These are phyloP conservation scores for Aradophagus sp. DNA, from an alignment of 1,140 invertebrate genomes.

Conservation along the genomic window DNA sequence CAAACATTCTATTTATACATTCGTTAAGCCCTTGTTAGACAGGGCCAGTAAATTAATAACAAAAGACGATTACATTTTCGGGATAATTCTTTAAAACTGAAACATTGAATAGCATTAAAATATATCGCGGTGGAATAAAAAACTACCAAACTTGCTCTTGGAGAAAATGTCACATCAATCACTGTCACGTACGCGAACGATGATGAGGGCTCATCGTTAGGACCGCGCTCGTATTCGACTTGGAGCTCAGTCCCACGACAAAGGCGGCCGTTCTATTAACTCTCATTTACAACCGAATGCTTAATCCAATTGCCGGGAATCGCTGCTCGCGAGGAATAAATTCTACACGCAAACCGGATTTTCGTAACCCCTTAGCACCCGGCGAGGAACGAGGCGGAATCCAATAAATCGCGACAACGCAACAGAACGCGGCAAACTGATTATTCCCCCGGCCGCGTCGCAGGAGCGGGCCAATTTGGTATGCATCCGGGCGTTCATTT, in stretches of 20 bases:
- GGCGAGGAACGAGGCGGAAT: conserved; percentile 18
- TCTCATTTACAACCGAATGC: conserved; percentile 17
- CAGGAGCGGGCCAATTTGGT: conserved; percentile 5
- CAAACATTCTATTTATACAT: conserved; percentile 28
- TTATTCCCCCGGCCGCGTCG: conserved; percentile 19
- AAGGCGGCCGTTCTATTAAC: conserved; percentile 20
- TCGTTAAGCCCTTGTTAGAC: conserved; percentile 19
- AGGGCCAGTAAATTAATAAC: conserved; percentile 22
- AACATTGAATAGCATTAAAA: conserved; percentile 43
- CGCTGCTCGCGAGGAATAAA: conserved; percentile 25
- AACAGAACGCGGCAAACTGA: conserved; percentile 15
- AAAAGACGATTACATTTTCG: conserved; percentile 36
- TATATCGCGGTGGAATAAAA: conserved; percentile 23
- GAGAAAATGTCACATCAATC: conserved; percentile 49
- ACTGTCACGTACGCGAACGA: conserved; percentile 41
- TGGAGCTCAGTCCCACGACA: conserved; percentile 15
- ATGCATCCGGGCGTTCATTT: conserved; percentile 24
- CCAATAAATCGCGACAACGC: conserved; percentile 29
- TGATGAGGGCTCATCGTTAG: conserved; percentile 53
- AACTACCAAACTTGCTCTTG: conserved; percentile 20
- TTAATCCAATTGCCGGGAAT: conserved; percentile 37
- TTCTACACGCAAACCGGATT: conserved; percentile 18
- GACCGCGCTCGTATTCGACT: conserved; percentile 25
- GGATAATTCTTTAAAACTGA: conserved; percentile 29
- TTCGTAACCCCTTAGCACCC: conserved; percentile 3